phyloP scores from a whole-genome alignment of 2,113 vertebrate genomes.

The Rhea pennata region DNA sequence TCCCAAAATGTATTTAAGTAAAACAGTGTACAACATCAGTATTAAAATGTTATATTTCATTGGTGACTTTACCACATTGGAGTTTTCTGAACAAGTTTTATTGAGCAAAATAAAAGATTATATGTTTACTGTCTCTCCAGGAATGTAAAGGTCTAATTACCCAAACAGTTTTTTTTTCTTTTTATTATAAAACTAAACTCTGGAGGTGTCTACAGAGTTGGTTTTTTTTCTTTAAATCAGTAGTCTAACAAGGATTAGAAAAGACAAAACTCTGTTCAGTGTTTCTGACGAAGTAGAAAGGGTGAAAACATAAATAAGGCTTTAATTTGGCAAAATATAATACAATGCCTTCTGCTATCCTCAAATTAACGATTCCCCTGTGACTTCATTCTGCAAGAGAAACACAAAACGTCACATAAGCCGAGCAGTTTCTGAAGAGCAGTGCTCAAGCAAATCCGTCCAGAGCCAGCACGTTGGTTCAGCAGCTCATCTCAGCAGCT shows the following conservation, averaged over 20 bases:
- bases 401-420: constrained; percentile 55
- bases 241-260: constrained; percentile 88
- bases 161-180: constrained; percentile 72
- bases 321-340: constrained; percentile 90
- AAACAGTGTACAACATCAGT: constrained; percentile 79
- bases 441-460: rapidly evolving
- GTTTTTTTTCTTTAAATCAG: constrained; percentile 79
- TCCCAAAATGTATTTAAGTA: constrained; percentile 77
- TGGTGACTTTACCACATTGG: constrained; percentile 67
- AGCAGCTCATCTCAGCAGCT: rapidly evolving
- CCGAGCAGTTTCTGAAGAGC: neutral
- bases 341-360: constrained; percentile 83
- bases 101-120: constrained; percentile 79
- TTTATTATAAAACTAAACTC: constrained; percentile 86
- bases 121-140: constrained; percentile 77
- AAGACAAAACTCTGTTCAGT: constrained; percentile 88
- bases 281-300: constrained; percentile 88
- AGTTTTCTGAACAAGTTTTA: constrained; percentile 79
- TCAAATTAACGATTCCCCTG: constrained; percentile 68
- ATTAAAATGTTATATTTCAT: constrained; percentile 82
- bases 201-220: constrained; percentile 81
- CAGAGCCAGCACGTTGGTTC: neutral
- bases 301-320: constrained; percentile 90
- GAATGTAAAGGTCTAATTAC: constrained; percentile 86
- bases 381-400: constrained; percentile 81